Evolutionary conservation across 2,113 vertebrate genomes (phyloP).

Genomic region (Melierax canorus): DNA sequence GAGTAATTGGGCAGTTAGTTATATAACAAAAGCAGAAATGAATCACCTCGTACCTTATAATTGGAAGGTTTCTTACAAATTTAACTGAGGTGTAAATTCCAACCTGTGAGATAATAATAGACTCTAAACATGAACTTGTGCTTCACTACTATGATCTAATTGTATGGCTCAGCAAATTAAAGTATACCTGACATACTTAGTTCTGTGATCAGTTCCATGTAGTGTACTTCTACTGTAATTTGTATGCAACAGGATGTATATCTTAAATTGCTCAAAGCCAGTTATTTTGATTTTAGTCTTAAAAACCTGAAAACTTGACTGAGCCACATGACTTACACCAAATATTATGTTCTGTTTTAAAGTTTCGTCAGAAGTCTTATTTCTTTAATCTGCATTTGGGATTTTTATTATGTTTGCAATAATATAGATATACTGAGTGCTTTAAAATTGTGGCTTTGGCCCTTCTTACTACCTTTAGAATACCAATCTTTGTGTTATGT

Average conservation of each 20-base stretch:
- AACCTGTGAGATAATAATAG: not conserved
- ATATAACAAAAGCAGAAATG: not conserved
- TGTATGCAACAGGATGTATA: not conserved
- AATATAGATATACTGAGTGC: not conserved
- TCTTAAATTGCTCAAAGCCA: not conserved
- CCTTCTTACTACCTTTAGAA: not conserved
- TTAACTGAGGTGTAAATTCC: not conserved
- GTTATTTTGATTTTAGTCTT: not conserved
- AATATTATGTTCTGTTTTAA: not conserved
- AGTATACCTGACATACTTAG: not conserved
- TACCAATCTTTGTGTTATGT: not conserved
- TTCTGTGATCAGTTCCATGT: not conserved
- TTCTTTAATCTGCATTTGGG: not conserved
- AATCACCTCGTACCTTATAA: not conserved
- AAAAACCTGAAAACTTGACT: not conserved
- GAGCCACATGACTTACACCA: not conserved
- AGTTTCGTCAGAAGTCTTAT: not conserved
- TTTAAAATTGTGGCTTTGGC: not conserved
- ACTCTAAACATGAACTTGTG: not conserved
- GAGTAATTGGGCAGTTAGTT: slow-evolving; percentile 45
- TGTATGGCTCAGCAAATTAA: not conserved
- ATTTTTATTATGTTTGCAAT: not conserved
- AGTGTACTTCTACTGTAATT: not conserved
- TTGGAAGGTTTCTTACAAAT: not conserved
- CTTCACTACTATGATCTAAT: not conserved